A percentile compares a stretch with the other conserved stretches of the same genome.
Conservation (phyloP, 2,888 invertebrate genomes). For the Troilus luridus region DNA sequence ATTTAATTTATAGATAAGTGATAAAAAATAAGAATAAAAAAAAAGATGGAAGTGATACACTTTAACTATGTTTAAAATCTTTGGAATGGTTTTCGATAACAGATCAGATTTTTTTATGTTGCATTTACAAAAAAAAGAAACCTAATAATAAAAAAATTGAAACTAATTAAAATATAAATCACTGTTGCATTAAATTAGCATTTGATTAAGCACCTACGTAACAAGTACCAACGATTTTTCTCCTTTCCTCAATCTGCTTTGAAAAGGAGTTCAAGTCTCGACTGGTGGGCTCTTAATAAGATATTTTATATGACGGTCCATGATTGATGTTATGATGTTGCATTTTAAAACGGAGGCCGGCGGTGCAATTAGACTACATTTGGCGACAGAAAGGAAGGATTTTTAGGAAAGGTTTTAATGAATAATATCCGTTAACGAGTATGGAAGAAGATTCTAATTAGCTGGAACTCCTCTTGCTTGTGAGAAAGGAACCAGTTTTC, state of each 20-base stretch:
- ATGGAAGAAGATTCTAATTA: neutral
- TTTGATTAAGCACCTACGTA: neutral
- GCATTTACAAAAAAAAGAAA: neutral
- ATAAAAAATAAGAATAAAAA: no score
- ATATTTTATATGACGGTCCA: neutral
- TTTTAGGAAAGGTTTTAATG: neutral
- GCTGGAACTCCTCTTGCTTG: neutral
- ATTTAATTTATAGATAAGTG: no score
- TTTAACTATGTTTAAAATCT: no score
- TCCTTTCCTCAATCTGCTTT: neutral
- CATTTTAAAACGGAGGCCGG: neutral
- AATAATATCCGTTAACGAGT: neutral
- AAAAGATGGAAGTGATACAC: no score
- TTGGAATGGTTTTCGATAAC: no score
- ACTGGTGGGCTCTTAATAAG: neutral
- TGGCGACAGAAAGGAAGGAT: neutral
- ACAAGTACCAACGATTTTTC: neutral
- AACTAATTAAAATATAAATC: neutral
- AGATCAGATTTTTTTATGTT: no score
- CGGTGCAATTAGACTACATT: constrained; percentile 6
- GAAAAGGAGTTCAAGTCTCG: neutral
- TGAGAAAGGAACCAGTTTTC: neutral
- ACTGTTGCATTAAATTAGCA: neutral
- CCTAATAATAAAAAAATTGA: neutral
- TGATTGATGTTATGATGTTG: neutral